phyloP scores from a whole-genome alignment of 2,888 invertebrate species.

The Netelia melanura region DNA sequence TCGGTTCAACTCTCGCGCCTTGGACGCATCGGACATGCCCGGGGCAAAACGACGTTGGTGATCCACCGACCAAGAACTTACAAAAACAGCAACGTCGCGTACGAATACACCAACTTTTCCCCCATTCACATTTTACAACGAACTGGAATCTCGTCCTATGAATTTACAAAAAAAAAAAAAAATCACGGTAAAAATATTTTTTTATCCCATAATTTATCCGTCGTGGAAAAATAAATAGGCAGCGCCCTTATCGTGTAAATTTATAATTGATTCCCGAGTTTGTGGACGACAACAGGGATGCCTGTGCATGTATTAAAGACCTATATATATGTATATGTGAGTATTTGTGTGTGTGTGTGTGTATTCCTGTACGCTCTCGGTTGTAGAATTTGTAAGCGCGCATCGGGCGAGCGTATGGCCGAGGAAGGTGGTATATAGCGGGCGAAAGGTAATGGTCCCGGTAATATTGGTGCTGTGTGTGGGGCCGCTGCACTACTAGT shows the following conservation, averaged over 20 bases:
- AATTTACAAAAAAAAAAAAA: slow-evolving; percentile 11
- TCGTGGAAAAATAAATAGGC: slow-evolving; percentile 28
- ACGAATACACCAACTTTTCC: slow-evolving; percentile 37
- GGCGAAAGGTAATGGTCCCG: slow-evolving; percentile 83
- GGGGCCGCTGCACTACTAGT: slow-evolving; percentile 83
- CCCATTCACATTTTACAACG: slow-evolving; percentile 2
- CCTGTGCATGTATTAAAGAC: slow-evolving; percentile 4
- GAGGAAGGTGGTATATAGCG: slow-evolving; percentile 76
- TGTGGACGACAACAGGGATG: slow-evolving; percentile 8
- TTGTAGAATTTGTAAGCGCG: slow-evolving; percentile 78
- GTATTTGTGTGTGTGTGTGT: not conserved
- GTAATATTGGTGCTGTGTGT: slow-evolving; percentile 81
- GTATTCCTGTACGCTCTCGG: slow-evolving; percentile 54
- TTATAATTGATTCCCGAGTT: slow-evolving; percentile 54
- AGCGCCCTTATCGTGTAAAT: slow-evolving; percentile 50
- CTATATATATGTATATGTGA: not conserved
- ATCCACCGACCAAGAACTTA: slow-evolving; percentile 76
- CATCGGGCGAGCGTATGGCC: slow-evolving; percentile 74
- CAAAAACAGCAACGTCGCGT: slow-evolving; percentile 70
- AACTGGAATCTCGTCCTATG: not conserved
- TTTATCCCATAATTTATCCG: slow-evolving; percentile 31
- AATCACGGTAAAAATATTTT: not conserved
- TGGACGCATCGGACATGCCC: slow-evolving; percentile 78
- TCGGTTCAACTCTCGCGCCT: slow-evolving; percentile 76
- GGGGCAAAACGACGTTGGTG: slow-evolving; percentile 82